Evolutionary conservation across 2,888 invertebrate species (phyloP).

Genomic region (Lissocephala sabroskyi): DNA sequence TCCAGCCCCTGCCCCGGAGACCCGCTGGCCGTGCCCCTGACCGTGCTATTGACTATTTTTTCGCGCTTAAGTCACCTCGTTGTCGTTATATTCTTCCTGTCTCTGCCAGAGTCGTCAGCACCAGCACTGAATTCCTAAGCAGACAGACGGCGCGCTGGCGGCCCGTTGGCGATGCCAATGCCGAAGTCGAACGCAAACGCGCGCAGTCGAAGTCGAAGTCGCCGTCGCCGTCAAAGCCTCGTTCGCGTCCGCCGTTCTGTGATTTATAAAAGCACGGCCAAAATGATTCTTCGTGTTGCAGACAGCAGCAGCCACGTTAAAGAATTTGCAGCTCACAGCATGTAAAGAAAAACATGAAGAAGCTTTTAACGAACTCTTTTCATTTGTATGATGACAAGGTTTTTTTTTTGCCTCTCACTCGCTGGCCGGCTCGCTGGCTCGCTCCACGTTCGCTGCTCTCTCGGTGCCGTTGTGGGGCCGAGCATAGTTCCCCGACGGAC

Average conservation of each 20-base stretch:
- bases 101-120: constrained; percentile 51
- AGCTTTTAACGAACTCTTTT: constrained; percentile 66
- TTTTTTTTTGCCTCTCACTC: constrained; percentile 21
- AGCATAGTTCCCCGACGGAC: too few relatives aligned
- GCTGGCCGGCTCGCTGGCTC: constrained; percentile 1
- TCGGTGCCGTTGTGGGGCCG: too few relatives aligned
- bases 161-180: not conserved
- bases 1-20: not conserved
- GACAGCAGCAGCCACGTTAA: constrained; percentile 31
- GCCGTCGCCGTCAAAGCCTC: constrained; percentile 16
- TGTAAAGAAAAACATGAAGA: constrained; percentile 55
- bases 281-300: constrained; percentile 43
- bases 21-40: not conserved
- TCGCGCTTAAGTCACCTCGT: constrained; percentile 55
- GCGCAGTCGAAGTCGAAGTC: not conserved
- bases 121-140: constrained; percentile 55
- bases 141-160: constrained; percentile 24
- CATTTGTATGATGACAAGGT: constrained; percentile 60
- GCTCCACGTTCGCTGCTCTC: not conserved
- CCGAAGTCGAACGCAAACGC: too few relatives aligned
- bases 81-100: constrained; percentile 60
- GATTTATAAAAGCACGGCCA: constrained; percentile 60
- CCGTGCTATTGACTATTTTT: constrained; percentile 54
- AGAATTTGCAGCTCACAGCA: constrained; percentile 49
- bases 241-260: constrained; percentile 32